Evolutionary conservation across 2,888 invertebrate species (phyloP).

Genomic region (Epistrophe grossulariae): DNA sequence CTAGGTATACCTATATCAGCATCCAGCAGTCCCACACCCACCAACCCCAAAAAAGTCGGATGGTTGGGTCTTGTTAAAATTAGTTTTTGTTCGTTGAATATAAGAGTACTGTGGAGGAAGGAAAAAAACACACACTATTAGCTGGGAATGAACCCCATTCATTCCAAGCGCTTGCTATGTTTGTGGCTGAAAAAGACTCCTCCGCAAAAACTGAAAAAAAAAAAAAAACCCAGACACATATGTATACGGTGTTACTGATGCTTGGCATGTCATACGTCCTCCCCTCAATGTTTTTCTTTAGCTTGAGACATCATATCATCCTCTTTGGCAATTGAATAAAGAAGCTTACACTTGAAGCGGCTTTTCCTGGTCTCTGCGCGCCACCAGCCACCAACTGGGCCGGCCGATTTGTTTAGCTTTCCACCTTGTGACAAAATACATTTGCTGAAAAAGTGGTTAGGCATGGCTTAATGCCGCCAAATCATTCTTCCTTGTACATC

Average conservation of each 20-base stretch:
- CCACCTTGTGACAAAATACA: conserved; percentile 69
- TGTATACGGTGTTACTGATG: neutral
- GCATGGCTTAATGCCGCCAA: conserved; percentile 14
- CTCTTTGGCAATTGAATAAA: conserved; percentile 72
- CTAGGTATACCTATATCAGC: neutral
- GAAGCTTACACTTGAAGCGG: conserved; percentile 72
- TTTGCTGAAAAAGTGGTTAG: conserved; percentile 61
- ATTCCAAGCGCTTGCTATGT: neutral
- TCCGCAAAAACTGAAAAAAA: conserved; percentile 20
- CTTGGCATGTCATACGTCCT: neutral
- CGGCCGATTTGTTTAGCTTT: conserved; percentile 67
- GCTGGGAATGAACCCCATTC: conserved; percentile 29
- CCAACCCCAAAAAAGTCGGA: conserved; percentile 6
- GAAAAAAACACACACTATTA: conserved; percentile 25
- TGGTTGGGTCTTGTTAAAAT: conserved; percentile 39
- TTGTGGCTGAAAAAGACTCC: conserved; percentile 55
- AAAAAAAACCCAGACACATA: neutral
- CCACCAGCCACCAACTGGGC: neutral
- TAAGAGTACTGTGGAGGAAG: conserved; percentile 10
- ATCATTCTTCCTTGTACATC: conserved; percentile 20
- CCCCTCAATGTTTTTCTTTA: conserved; percentile 39
- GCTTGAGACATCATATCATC: conserved; percentile 33
- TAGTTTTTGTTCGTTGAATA: conserved; percentile 63
- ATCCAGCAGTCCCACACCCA: neutral
- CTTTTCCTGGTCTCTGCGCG: conserved; percentile 47